Conservation (phyloP, 2,888 invertebrate species). For the Octonoba sinensis region DNA sequence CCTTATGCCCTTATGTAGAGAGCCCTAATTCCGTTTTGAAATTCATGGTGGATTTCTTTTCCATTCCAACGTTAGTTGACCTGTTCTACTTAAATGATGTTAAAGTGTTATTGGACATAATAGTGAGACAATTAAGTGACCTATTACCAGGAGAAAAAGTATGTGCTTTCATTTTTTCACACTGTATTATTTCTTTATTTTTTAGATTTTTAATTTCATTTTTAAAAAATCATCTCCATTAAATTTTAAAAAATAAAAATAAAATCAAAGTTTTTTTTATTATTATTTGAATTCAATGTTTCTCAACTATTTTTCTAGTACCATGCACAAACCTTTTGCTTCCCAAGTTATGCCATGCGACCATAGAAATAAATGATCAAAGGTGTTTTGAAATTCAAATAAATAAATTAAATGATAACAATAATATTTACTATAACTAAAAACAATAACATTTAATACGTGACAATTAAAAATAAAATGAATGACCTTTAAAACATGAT, state of each 20-base stretch:
- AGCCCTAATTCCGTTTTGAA: constrained; percentile 86
- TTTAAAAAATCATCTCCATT: neutral
- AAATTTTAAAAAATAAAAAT: neutral
- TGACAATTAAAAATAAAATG: too few relatives aligned
- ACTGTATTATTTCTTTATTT: neutral
- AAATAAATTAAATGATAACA: too few relatives aligned
- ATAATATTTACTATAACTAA: too few relatives aligned
- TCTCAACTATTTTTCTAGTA: neutral
- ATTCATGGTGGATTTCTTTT: constrained; percentile 88
- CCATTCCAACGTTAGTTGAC: constrained; percentile 82
- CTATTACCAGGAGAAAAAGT: constrained; percentile 84
- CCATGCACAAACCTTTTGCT: too few relatives aligned
- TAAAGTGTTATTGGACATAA: constrained; percentile 92
- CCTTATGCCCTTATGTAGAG: constrained; percentile 28
- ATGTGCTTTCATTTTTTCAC: constrained; percentile 64
- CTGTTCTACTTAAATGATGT: constrained; percentile 96
- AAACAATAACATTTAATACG: too few relatives aligned
- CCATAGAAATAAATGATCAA: too few relatives aligned
- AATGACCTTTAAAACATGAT: too few relatives aligned
- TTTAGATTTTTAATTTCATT: neutral
- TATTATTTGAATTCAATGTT: too few relatives aligned
- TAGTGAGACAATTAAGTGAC: constrained; percentile 90
- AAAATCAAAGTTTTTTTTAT: neutral
- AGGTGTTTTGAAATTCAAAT: too few relatives aligned
- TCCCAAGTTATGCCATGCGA: too few relatives aligned